Evolutionary conservation across 2,113 vertebrate genomes (phyloP).

Genomic region (Callaeas wilsoni): DNA sequence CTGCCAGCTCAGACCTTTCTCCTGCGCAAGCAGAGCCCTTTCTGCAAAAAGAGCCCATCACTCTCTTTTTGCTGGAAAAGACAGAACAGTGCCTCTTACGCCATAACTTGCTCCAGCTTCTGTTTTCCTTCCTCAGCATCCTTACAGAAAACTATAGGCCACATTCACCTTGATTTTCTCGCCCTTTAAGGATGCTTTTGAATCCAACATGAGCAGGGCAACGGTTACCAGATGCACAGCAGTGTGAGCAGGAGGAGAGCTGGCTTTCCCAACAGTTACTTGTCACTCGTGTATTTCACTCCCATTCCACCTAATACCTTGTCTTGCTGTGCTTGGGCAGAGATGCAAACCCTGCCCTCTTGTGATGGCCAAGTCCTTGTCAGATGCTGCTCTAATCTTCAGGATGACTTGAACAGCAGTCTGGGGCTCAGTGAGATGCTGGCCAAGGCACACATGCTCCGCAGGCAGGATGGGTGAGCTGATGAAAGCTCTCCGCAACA

Average conservation of each 20-base stretch:
- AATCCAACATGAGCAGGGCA: background rate
- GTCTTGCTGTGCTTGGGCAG: background rate
- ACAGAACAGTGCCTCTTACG: background rate
- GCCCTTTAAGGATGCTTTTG: background rate
- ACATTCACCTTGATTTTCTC: background rate
- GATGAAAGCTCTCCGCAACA: background rate
- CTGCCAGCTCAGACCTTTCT: background rate
- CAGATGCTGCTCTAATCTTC: background rate
- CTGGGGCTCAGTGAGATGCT: background rate
- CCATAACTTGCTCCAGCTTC: background rate
- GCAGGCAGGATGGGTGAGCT: background rate
- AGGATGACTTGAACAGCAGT: background rate
- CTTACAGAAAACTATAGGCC: background rate
- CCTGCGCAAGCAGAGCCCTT: background rate
- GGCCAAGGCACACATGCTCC: background rate
- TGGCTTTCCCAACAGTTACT: background rate
- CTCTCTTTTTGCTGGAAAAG: background rate
- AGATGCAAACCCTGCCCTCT: background rate
- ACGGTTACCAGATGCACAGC: background rate
- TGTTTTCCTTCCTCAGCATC: background rate
- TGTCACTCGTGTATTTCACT: background rate
- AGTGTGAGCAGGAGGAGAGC: background rate
- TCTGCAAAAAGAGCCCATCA: background rate
- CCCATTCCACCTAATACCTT: background rate
- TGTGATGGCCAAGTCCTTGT: background rate